A percentile compares a stretch with the other conserved stretches of the same genome.
Evolutionary conservation across 1,140 invertebrate genomes (phyloP).

Genomic region (Whitmania pigra): DNA sequence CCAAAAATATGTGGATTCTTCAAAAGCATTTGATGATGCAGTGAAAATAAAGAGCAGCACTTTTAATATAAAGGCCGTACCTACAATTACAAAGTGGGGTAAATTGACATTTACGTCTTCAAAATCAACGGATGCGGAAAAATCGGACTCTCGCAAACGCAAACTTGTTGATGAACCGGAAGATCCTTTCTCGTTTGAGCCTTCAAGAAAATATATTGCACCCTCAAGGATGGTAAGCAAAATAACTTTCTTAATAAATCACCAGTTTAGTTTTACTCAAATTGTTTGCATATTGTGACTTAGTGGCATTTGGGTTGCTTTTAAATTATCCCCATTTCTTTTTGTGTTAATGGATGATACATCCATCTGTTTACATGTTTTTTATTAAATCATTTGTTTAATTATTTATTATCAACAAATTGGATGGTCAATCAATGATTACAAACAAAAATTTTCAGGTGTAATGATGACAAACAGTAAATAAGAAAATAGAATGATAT

Average conservation of each 20-base stretch:
- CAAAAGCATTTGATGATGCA: constrained; percentile 7
- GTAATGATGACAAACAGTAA: background rate
- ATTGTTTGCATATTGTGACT: too few relatives aligned
- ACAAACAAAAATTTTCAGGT: background rate
- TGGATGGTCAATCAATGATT: background rate
- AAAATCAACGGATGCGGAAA: background rate
- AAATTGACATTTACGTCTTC: constrained; percentile 7
- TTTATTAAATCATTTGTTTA: too few relatives aligned
- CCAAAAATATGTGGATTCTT: background rate
- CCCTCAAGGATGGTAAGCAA: too few relatives aligned
- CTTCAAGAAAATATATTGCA: background rate
- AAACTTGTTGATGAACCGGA: background rate
- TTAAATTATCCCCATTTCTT: too few relatives aligned
- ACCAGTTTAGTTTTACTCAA: too few relatives aligned
- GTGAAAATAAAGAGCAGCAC: constrained; percentile 5
- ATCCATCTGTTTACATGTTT: too few relatives aligned
- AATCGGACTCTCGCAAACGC: background rate
- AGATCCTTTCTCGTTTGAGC: constrained; percentile 8
- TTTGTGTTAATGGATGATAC: too few relatives aligned
- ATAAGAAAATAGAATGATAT: background rate
- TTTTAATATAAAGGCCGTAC: background rate
- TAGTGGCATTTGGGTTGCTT: too few relatives aligned
- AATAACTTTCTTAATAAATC: too few relatives aligned
- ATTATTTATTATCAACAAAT: background rate
- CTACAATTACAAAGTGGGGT: constrained; percentile 1